A percentile compares a stretch with the other conserved stretches of the same genome.
Evolutionary conservation across 30 jellyfish, hydroid and myxozoan species (phyloP).

Genomic region (Pseudorhiza aurosa): DNA sequence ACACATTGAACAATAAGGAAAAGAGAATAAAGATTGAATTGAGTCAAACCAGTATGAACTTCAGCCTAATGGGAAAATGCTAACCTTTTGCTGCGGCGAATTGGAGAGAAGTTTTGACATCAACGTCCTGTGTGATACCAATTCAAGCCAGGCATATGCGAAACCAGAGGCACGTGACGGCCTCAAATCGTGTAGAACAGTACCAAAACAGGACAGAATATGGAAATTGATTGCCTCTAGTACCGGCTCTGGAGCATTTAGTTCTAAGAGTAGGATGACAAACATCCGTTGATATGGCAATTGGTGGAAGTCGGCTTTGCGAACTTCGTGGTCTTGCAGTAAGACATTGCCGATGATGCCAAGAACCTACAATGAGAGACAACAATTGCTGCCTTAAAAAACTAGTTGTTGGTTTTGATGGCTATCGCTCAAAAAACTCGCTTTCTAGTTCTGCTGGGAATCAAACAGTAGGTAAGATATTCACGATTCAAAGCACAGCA

Average conservation of each 20-base stretch:
- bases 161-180: conserved; percentile 97
- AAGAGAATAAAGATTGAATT: too few relatives aligned
- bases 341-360: conserved; percentile 86
- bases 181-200: conserved; percentile 83
- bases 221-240: conserved; percentile 94
- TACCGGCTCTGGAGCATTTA: conserved; percentile 98
- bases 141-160: conserved; percentile 97
- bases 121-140: conserved; percentile 90
- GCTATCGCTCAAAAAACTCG: too few relatives aligned
- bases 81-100: conserved; percentile 96
- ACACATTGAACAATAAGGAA: too few relatives aligned
- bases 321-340: conserved; percentile 90
- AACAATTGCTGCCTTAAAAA: too few relatives aligned
- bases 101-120: conserved; percentile 86
- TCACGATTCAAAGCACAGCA: too few relatives aligned
- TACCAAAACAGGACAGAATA: conserved; percentile 86
- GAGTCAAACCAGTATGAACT: too few relatives aligned
- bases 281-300: conserved; percentile 92
- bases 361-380: conserved; percentile 74
- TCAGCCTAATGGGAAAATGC: background rate
- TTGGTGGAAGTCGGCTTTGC: conserved; percentile 88
- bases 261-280: conserved; percentile 81
- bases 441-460: too few relatives aligned
- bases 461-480: too few relatives aligned
- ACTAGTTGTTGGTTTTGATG: too few relatives aligned